These are phyloP conservation scores for Dasyprocta punctata DNA, from an alignment of 2,113 vertebrate species.

Conservation along the genomic window DNA sequence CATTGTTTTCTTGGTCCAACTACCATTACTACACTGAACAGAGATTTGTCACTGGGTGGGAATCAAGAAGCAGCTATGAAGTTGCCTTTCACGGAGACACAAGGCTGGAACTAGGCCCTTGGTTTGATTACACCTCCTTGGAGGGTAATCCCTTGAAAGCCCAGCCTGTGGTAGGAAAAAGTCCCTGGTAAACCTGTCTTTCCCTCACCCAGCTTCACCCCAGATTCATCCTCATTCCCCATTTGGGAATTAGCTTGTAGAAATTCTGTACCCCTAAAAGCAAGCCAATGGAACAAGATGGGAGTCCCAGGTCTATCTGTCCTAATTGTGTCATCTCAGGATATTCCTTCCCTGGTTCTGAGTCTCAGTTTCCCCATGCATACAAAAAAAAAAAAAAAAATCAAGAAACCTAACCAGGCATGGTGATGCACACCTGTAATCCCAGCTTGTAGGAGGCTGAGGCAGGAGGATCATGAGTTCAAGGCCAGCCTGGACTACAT, in stretches of 20 bases:
- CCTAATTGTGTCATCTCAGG: not conserved
- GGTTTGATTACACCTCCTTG: accelerated
- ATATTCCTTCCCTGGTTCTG: not conserved
- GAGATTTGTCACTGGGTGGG: not conserved
- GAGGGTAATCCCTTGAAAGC: not conserved
- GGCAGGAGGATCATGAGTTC: not conserved
- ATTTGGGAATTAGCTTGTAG: not conserved
- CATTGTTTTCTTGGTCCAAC: not conserved
- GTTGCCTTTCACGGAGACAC: not conserved
- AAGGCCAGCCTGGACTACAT: not conserved
- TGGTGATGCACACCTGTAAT: not conserved
- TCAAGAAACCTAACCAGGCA: not conserved
- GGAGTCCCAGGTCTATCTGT: not conserved
- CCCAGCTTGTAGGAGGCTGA: not conserved
- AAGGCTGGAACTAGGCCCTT: not conserved
- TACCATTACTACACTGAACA: not conserved
- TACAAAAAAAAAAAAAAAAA: not conserved
- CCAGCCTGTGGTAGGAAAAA: not conserved
- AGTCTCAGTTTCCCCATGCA: not conserved
- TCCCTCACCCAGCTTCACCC: not conserved
- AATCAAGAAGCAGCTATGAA: not conserved
- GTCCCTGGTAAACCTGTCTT: not conserved
- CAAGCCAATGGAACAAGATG: not conserved
- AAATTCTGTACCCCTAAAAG: not conserved
- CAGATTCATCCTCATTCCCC: not conserved